Base-by-base conservation (phyloP, 2,113 vertebrate species). In the Corydoras maculifer region DNA sequence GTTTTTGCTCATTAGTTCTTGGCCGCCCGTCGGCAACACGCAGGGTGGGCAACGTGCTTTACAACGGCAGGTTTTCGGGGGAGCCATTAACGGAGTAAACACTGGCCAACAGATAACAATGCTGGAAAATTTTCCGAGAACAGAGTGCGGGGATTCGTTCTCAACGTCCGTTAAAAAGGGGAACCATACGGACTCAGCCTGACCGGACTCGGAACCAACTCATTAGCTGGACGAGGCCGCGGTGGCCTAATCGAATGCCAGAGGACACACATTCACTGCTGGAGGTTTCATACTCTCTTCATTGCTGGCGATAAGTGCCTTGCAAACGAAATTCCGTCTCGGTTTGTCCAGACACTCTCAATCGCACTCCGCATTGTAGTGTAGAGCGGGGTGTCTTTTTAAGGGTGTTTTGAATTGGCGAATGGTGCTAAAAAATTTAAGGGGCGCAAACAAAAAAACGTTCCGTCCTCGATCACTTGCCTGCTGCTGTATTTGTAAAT, bases 161-260 rank as follows among this genome's bases (percentile, higher is more conserved):
- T 58, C n/a, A 30, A 64, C 25, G 35, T 31, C 31, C 32, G 11
- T n/a, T 63, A 71, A 64, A 25, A 64, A 57, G 18, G 53, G 51
- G 32, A 71, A 57, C 11, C n/a, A 35, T 1, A 18, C 64, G 31
- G 70, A 62, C 70, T 64, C 55, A 13, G 61, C 35, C 70, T 64
- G 61, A 72, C 58, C 48, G 70, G 51, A 30, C 53, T 71, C 31
- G 25, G 15, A 61, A 58, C 57, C 51, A 64, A 72, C 62, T 72
- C 62, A 65, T 72, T 64, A 72, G 62, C 53, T 64, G 35, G 54
- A 15, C 3, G 32, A 64, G n/a, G 29, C 53, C 48, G 50, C 9
- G 11, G 13, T 9, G 53, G 61, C 61, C 70, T 72, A 57, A 64
- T n/a, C 7, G 9, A 72, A 43, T 58, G 70, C 53, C 62, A 49